These are phyloP conservation scores for Discoglossus pictus DNA, from an alignment of 2,797 vertebrate species.

Conservation along the genomic window DNA sequence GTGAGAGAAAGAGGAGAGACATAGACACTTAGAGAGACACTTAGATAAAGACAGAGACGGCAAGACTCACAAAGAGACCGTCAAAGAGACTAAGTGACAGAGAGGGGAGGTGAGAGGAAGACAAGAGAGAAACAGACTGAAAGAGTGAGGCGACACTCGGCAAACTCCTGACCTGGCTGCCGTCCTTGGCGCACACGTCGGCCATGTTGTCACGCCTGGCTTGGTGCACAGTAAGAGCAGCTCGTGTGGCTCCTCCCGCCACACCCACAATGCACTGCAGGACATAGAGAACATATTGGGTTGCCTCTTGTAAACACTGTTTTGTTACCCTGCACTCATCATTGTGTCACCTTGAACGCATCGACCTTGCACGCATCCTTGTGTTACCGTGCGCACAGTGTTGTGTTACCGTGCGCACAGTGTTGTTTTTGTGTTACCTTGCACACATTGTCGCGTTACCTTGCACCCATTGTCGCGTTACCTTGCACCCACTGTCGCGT, in stretches of 20 bases:
- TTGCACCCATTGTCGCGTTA: conserved; percentile 52
- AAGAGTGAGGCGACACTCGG: no score
- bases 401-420: conserved; percentile 81
- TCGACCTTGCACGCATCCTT: background rate
- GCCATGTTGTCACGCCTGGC: conserved; percentile 93
- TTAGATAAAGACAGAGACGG: background rate
- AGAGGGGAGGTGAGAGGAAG: background rate
- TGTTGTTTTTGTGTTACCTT: no score
- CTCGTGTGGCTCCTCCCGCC: conserved; percentile 87
- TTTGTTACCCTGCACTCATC: background rate
- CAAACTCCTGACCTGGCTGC: conserved; percentile 79
- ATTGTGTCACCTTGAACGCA: conserved; percentile 76
- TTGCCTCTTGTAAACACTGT: background rate
- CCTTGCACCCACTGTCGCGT: conserved; percentile 70
- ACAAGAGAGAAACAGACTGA: background rate
- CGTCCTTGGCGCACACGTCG: conserved; percentile 90
- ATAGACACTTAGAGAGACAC: background rate
- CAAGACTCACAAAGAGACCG: background rate
- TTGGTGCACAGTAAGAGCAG: conserved; percentile 88
- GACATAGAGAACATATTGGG: background rate
- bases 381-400: background rate
- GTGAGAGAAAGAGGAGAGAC: no score
- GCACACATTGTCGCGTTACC: background rate
- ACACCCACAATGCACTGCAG: conserved; percentile 85
- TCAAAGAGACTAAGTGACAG: background rate